Conservation (phyloP, 2,797 vertebrate species). For the Meriones psammophilus region DNA sequence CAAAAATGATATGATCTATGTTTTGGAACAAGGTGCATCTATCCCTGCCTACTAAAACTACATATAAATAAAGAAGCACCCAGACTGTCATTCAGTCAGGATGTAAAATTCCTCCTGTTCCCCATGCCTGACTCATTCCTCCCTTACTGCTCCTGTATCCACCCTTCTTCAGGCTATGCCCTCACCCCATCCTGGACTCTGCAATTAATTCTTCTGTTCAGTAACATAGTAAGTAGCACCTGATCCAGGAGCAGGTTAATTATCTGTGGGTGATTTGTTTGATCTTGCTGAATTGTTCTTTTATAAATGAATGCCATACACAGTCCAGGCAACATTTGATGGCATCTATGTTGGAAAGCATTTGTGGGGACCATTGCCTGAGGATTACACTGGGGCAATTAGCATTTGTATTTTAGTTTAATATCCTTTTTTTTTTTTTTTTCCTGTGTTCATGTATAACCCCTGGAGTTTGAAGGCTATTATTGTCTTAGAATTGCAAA, state of each 20-base stretch:
- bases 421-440: background rate
- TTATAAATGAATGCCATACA: background rate
- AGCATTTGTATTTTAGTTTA: background rate
- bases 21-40: too few relatives aligned
- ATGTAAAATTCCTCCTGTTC: too few relatives aligned
- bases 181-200: too few relatives aligned
- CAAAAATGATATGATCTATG: too few relatives aligned
- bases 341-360: background rate
- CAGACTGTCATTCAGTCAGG: too few relatives aligned
- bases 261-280: background rate
- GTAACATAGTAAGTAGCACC: background rate
- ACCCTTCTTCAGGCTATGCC: too few relatives aligned
- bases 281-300: background rate
- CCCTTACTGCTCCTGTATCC: too few relatives aligned
- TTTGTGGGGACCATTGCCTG: too few relatives aligned
- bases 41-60: too few relatives aligned
- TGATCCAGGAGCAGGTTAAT: background rate
- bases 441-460: constrained; percentile 46
- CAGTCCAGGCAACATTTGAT: background rate
- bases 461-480: constrained; percentile 78
- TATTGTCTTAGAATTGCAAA: constrained; percentile 84
- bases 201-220: background rate
- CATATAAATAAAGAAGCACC: too few relatives aligned
- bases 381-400: background rate
- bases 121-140: too few relatives aligned